A percentile compares a stretch with the other conserved stretches of the same genome.
Conservation (phyloP, 2,113 vertebrate genomes). For the Montifringilla adamsi region DNA sequence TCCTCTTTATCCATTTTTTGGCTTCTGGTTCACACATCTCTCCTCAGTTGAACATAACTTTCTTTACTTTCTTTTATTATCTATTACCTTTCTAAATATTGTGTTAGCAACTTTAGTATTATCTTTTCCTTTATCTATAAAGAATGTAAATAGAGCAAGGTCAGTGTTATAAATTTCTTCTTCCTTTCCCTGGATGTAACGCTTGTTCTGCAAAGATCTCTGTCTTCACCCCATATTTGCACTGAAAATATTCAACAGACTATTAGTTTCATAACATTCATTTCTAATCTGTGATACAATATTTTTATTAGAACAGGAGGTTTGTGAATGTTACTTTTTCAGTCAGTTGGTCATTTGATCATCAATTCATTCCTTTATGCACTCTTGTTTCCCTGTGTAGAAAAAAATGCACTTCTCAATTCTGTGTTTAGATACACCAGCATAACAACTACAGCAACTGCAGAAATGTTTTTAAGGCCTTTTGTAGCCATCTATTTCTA, state of each 20-base stretch:
- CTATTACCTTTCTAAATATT: neutral
- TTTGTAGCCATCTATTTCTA: neutral
- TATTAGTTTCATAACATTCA: neutral
- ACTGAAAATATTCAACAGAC: neutral
- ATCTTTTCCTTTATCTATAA: neutral
- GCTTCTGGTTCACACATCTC: neutral
- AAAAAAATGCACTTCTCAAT: neutral
- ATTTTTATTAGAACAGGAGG: neutral
- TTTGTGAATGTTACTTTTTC: neutral
- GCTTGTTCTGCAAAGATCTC: rapidly evolving
- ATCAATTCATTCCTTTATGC: neutral
- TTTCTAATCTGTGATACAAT: neutral
- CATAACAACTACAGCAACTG: neutral
- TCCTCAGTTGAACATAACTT: neutral
- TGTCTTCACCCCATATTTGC: neutral
- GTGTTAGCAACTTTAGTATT: neutral
- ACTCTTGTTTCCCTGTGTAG: neutral
- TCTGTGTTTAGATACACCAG: neutral
- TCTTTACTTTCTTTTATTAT: neutral
- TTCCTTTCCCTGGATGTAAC: neutral
- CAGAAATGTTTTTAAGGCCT: neutral
- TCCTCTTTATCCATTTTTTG: neutral
- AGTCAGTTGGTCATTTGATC: neutral
- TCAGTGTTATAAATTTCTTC: neutral
- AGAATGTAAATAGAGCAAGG: neutral